Conservation (phyloP, 2,888 invertebrate genomes). For the Idaea biselata region DNA sequence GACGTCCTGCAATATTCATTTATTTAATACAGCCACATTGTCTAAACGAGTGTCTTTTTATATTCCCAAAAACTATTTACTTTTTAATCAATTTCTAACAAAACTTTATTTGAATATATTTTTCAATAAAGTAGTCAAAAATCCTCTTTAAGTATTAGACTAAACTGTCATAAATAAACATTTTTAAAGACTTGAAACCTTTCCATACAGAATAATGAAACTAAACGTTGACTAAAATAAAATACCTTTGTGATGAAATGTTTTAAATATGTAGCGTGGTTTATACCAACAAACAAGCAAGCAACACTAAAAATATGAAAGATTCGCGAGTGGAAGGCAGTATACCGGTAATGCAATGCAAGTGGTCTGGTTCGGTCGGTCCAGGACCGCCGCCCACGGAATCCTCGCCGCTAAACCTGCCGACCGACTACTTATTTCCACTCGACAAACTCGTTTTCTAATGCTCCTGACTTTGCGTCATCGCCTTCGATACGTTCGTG, state of each 20-base stretch:
- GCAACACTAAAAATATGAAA: not conserved
- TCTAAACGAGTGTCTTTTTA: too few species aligned
- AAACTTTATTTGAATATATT: too few species aligned
- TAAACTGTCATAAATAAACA: too few species aligned
- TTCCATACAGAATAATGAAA: too few species aligned
- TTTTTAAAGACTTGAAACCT: too few species aligned
- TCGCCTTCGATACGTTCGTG: conserved; percentile 19
- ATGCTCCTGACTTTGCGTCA: conserved; percentile 44
- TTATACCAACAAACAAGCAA: not conserved
- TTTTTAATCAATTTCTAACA: too few species aligned
- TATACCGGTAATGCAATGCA: conserved; percentile 12
- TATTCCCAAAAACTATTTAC: too few species aligned
- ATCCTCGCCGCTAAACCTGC: conserved; percentile 63
- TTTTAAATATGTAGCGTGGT: not conserved
- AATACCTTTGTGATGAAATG: not conserved
- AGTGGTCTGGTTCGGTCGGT: conserved; percentile 18
- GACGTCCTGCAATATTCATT: too few species aligned
- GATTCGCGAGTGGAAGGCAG: not conserved
- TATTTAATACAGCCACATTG: too few species aligned
- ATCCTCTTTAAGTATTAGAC: too few species aligned
- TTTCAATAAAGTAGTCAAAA: too few species aligned
- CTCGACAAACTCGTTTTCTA: conserved; percentile 64
- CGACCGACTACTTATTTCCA: conserved; percentile 60
- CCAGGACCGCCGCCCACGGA: conserved; percentile 41
- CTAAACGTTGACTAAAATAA: not conserved